A percentile compares a stretch with the other conserved stretches of the same genome.
Evolutionary conservation across 1,140 invertebrate species (phyloP).

Genomic region (Ceratina japonica): DNA sequence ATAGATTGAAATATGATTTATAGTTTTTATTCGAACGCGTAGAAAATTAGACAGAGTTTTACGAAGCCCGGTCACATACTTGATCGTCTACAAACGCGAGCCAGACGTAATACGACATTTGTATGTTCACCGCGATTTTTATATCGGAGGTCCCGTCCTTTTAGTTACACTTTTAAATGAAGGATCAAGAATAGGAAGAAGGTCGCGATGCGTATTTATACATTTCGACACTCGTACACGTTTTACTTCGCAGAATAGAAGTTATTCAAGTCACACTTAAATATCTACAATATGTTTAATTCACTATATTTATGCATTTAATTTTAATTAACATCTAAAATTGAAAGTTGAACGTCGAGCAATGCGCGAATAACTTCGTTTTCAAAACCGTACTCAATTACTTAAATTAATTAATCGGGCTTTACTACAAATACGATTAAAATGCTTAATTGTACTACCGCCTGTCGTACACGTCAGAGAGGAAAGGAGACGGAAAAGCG

Average conservation of each 20-base stretch:
- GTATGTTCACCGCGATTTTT: slow-evolving; percentile 28
- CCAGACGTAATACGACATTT: slow-evolving; percentile 31
- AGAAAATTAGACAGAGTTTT: background rate
- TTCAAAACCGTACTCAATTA: background rate
- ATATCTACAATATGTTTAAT: background rate
- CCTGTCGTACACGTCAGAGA: slow-evolving; percentile 2
- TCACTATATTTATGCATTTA: no score
- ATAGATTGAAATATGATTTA: no score
- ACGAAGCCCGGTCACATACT: background rate
- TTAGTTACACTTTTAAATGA: slow-evolving; percentile 15
- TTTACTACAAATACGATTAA: background rate
- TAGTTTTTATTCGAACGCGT: no score
- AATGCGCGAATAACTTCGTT: background rate
- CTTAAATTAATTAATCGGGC: background rate
- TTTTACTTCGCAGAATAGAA: background rate
- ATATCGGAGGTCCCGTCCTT: slow-evolving; percentile 7
- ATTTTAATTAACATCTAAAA: no score
- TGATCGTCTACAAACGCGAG: background rate
- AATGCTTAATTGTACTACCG: background rate
- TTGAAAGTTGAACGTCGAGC: no score
- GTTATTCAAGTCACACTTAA: background rate
- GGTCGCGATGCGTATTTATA: background rate
- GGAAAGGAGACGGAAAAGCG: slow-evolving; percentile 2
- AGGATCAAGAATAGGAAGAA: background rate
- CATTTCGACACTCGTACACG: background rate